Evolutionary conservation across 2,888 invertebrate genomes (phyloP).

Genomic region (Torymus texanus): DNA sequence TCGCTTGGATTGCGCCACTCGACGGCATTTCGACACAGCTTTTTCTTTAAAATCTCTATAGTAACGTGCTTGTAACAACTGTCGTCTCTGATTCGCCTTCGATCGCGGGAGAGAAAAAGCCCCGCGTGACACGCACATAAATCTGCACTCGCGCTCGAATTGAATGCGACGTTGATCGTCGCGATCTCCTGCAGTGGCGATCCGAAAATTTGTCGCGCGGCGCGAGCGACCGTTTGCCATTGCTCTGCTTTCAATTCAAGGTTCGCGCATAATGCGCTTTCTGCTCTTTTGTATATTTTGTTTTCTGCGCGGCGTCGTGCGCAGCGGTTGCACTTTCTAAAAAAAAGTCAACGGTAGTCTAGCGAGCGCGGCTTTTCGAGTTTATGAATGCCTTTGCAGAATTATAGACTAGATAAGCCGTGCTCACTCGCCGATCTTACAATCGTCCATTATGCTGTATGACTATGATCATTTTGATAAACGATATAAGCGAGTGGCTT

Average conservation of each 20-base stretch:
- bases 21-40: not conserved
- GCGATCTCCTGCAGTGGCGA: slow-evolving; percentile 2
- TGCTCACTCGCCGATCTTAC: not conserved
- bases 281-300: slow-evolving; percentile 12
- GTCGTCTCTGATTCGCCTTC: too few relatives aligned
- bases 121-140: slow-evolving; percentile 3
- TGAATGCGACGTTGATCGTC: slow-evolving; percentile 23
- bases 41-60: too few relatives aligned
- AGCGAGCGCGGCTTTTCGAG: not conserved
- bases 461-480: slow-evolving; percentile 4
- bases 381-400: not conserved
- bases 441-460: slow-evolving; percentile 8
- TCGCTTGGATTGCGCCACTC: not conserved
- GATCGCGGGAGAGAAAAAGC: not conserved
- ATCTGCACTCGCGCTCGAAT: slow-evolving; percentile 11
- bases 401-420: too few relatives aligned
- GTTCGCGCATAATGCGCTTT: slow-evolving; percentile 7
- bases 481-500: not conserved
- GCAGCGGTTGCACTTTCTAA: slow-evolving; percentile 18
- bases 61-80: too few relatives aligned
- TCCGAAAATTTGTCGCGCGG: slow-evolving; percentile 14
- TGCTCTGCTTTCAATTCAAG: slow-evolving; percentile 42
- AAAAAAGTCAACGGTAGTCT: not conserved
- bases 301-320: too few relatives aligned
- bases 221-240: too few relatives aligned